These are phyloP conservation scores for Pachycephala philippinensis DNA, from an alignment of 2,113 vertebrate species.

Conservation along the genomic window DNA sequence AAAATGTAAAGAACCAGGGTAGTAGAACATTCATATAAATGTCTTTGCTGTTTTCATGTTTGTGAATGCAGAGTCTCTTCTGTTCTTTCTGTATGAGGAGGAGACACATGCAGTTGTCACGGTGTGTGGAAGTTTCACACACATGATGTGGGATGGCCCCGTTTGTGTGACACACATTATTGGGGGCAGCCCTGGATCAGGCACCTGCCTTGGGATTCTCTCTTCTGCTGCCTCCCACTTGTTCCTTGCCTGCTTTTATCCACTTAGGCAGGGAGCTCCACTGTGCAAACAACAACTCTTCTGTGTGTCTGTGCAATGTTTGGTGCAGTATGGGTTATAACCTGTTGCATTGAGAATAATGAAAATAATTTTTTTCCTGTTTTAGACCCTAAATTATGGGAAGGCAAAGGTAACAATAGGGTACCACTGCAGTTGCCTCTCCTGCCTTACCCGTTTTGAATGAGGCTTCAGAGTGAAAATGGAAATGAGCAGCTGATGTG, in stretches of 20 bases:
- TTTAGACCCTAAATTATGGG: neutral
- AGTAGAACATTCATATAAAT: neutral
- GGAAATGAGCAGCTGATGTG: neutral
- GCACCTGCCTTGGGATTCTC: neutral
- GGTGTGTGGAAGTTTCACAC: neutral
- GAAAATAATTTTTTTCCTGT: neutral
- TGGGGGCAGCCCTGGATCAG: neutral
- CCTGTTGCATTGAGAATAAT: neutral
- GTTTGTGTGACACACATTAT: accelerated
- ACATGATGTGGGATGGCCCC: neutral
- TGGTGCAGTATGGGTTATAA: neutral
- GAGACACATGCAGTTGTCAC: neutral
- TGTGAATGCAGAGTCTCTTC: neutral
- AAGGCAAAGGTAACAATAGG: neutral
- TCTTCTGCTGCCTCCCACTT: neutral
- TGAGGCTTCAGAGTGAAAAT: neutral
- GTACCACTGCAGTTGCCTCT: neutral
- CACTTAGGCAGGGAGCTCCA: neutral
- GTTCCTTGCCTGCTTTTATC: neutral
- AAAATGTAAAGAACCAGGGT: neutral
- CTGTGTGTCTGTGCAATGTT: neutral
- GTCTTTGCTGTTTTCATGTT: neutral
- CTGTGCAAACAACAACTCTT: neutral
- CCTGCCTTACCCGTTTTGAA: accelerated
- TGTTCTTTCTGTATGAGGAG: neutral